phyloP scores from a whole-genome alignment of 2,113 vertebrate species.

The Fregata magnificens region DNA sequence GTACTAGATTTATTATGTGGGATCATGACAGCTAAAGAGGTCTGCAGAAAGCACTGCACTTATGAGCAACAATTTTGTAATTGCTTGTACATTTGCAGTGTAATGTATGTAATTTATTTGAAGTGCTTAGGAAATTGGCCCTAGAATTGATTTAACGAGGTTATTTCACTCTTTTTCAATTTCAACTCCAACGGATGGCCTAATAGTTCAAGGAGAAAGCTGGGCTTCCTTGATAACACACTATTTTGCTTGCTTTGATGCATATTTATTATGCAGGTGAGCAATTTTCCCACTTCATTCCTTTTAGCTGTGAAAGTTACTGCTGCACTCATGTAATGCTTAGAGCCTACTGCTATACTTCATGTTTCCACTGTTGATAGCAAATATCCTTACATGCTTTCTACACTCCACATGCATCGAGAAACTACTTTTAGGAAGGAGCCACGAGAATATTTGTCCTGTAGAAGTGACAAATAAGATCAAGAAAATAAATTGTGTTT shows the following conservation, averaged over 20 bases:
- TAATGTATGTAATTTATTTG: not conserved
- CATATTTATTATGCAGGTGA: accelerated
- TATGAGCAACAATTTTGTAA: not conserved
- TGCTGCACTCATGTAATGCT: not conserved
- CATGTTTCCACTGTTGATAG: too few relatives aligned
- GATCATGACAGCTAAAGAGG: not conserved
- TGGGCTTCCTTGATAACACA: not conserved
- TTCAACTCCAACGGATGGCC: not conserved
- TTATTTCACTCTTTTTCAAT: not conserved
- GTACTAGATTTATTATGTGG: accelerated
- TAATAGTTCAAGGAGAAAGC: not conserved
- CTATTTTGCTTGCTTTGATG: not conserved
- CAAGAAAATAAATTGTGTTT: not conserved
- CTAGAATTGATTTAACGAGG: not conserved
- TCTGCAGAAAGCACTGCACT: not conserved
- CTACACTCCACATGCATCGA: accelerated
- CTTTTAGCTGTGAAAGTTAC: not conserved
- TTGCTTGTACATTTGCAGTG: not conserved
- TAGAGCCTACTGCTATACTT: not conserved
- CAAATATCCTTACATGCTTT: not conserved
- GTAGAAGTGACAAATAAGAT: not conserved
- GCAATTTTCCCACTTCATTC: not conserved
- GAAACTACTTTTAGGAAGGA: not conserved
- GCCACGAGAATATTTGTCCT: not conserved
- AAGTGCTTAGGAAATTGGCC: not conserved